phyloP scores from a whole-genome alignment of 2,113 vertebrate genomes.

The Baryphthengus martii region DNA sequence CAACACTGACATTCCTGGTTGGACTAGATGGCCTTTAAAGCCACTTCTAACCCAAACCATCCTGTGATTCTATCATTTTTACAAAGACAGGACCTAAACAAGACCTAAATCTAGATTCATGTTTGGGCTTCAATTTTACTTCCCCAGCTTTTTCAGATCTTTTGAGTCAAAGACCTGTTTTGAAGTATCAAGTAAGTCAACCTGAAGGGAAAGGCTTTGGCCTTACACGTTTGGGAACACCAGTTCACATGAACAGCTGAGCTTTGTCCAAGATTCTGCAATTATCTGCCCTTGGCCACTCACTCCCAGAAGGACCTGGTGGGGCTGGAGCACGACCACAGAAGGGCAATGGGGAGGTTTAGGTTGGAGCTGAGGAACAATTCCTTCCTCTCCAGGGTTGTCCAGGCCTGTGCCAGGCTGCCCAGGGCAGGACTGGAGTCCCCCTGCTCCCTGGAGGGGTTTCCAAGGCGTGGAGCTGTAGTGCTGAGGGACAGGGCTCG shows the following conservation, averaged over 20 bases:
- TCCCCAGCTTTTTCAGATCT: not conserved
- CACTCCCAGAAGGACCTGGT: not conserved
- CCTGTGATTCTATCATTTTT: too few relatives aligned
- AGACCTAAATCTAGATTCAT: too few relatives aligned
- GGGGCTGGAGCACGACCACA: not conserved
- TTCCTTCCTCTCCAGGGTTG: too few relatives aligned
- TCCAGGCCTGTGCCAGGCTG: too few relatives aligned
- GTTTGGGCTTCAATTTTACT: not conserved
- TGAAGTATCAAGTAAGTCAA: not conserved
- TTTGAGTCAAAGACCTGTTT: not conserved
- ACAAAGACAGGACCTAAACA: too few relatives aligned
- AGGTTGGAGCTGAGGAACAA: too few relatives aligned
- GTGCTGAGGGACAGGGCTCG: not conserved
- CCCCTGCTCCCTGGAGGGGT: not conserved
- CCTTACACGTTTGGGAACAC: accelerated
- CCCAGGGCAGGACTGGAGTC: too few relatives aligned
- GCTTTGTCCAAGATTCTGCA: not conserved
- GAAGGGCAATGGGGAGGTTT: not conserved
- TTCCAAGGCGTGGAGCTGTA: not conserved
- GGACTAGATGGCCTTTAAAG: too few relatives aligned
- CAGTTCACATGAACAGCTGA: accelerated
- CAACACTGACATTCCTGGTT: not conserved
- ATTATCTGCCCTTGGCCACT: not conserved
- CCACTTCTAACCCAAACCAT: too few relatives aligned
- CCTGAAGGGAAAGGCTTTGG: not conserved